These are phyloP conservation scores for Drosophila prostipennis DNA, from an alignment of 2,888 invertebrate species.

Conservation along the genomic window DNA sequence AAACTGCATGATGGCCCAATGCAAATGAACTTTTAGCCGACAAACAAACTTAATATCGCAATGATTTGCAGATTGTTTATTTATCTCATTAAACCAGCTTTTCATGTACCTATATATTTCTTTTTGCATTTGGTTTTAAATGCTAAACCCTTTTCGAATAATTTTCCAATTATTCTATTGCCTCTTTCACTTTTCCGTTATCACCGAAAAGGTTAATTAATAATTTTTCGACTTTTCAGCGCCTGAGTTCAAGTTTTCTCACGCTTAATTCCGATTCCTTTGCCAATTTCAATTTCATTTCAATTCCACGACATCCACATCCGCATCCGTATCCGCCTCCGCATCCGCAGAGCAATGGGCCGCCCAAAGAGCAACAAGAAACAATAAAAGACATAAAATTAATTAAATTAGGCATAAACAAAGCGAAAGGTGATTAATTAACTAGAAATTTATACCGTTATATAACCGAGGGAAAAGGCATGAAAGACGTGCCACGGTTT, in stretches of 20 bases:
- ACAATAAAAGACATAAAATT: conserved; percentile 69
- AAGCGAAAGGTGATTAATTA: conserved; percentile 70
- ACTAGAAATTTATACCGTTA: conserved; percentile 67
- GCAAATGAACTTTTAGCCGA: background rate
- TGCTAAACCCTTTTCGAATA: background rate
- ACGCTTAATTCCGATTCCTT: conserved; percentile 24
- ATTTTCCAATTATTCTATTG: background rate
- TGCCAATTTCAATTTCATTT: conserved; percentile 28
- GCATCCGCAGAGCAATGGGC: conserved; percentile 3
- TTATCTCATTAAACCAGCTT: too few species aligned
- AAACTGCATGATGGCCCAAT: background rate
- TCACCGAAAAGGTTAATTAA: conserved; percentile 24
- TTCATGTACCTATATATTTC: too few species aligned
- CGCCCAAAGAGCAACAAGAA: conserved; percentile 28
- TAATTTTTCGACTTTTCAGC: conserved; percentile 15
- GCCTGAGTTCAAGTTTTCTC: background rate
- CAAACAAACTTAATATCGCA: background rate
- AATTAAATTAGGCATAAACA: conserved; percentile 71
- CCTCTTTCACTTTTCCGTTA: background rate
- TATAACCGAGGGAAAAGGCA: conserved; percentile 38
- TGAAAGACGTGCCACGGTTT: conserved; percentile 49
- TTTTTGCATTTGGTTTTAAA: too few species aligned
- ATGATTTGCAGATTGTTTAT: too few species aligned
- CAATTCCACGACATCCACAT: conserved; percentile 28
- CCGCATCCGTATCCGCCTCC: conserved; percentile 20